Base-by-base conservation (phyloP, 2,888 invertebrate genomes). In the Mycalesis mineus region DNA sequence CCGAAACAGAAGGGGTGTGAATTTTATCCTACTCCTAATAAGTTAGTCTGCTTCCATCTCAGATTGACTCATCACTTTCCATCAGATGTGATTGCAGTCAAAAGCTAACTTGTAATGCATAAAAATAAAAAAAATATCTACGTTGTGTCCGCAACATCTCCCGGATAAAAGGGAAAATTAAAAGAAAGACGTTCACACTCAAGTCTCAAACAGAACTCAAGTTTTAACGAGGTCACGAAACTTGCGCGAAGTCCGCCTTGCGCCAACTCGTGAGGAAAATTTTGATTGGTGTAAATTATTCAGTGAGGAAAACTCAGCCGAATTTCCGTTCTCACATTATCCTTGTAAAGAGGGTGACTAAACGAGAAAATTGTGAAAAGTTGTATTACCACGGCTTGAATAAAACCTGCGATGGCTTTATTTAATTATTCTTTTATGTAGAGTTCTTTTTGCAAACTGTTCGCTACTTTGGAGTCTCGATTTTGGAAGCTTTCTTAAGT, bases 211-310 rank as follows among this genome's bases (percentile, higher is more conserved):
- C 31, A 42, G 41, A 42, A 52, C 42, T 52, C 42, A 52, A 52
- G 52, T 52, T 52, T 52, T 52, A 52, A 52, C 52, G 52, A 52
- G 52, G 52, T 52, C 52, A 52, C 52, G 52, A 33, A 52, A 52
- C 52, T 52, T 13, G 33, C 13, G 33, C 14, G n/a, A 42, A 52
- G 52, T 42, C 52, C 52, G 52, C 52, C 41, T 42, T 52, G 52
- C 52, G 52, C 41, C 52, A 52, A 52, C 52, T 52, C 52, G 52
- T 52, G 52, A 52, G 52, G 52, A 52, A 52, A 52, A 52, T 52
- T 52, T 52, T 52, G 52, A 52, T 52, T 52, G 52, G 52, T 52
- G 52, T 52, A 52, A 52, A 52, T 52, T 52, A 52, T 52, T 52
- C 52, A 52, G 52, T 42, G 52, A 42, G 41, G 52, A 33, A 52